These are phyloP conservation scores for Holacanthus passer DNA, from an alignment of 2,113 vertebrate species.

Conservation along the genomic window DNA sequence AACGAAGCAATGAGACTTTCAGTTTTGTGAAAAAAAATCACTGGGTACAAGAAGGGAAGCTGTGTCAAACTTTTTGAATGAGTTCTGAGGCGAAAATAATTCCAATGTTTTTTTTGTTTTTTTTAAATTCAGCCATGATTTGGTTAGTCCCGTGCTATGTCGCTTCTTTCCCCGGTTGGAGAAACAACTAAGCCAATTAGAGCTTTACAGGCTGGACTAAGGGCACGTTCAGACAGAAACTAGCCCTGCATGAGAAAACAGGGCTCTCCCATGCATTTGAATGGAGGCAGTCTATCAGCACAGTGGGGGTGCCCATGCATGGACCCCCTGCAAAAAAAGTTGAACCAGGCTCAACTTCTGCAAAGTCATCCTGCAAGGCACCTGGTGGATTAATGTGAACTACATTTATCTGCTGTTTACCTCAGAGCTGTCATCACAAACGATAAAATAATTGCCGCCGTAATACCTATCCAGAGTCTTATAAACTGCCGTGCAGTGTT, in stretches of 20 bases:
- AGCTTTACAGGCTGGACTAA: constrained; percentile 3
- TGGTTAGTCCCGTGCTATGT: background rate
- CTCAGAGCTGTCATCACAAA: background rate
- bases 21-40: constrained; percentile 9
- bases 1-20: constrained; percentile 1
- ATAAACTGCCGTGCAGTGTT: background rate
- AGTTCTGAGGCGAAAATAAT: background rate
- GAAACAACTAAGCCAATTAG: constrained; percentile 8
- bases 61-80: background rate
- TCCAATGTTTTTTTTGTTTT: background rate
- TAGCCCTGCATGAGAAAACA: background rate
- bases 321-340: background rate
- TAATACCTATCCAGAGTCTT: background rate
- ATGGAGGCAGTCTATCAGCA: background rate
- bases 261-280: background rate
- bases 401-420: background rate
- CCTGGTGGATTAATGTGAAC: background rate
- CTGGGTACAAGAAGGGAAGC: background rate
- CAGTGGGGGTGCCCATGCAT: background rate
- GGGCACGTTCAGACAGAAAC: background rate
- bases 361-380: background rate
- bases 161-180: background rate
- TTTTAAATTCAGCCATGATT: background rate
- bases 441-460: background rate
- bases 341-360: background rate